Evolutionary conservation across 2,113 vertebrate species (phyloP).

Genomic region (Anarhynchus alexandrinus): DNA sequence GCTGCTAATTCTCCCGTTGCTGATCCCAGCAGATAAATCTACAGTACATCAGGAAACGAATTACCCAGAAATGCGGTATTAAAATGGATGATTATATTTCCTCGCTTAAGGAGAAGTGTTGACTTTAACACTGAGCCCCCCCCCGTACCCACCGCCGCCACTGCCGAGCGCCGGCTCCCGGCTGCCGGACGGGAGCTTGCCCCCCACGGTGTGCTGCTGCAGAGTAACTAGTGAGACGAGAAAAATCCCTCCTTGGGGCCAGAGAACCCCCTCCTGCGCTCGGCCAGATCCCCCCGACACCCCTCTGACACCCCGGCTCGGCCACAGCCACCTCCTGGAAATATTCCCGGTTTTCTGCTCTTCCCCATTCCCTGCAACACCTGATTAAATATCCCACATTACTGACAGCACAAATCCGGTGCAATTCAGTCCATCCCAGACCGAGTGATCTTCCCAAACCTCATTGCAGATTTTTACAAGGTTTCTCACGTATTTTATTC

Average conservation of each 20-base stretch:
- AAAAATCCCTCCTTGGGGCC: neutral
- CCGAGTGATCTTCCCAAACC: neutral
- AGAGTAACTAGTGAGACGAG: neutral
- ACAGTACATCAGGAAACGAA: neutral
- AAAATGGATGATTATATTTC: neutral
- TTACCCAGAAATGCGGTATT: neutral
- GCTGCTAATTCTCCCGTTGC: neutral
- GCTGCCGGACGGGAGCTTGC: neutral
- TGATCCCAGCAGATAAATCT: slow-evolving; percentile 34
- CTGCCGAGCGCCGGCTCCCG: fast-evolving
- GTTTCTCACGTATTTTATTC: neutral
- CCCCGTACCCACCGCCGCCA: fast-evolving
- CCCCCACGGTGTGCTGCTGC: neutral
- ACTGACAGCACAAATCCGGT: fast-evolving
- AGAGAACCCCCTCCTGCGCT: neutral
- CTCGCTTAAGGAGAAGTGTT: neutral
- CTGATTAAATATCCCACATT: fast-evolving
- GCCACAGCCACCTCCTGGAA: neutral
- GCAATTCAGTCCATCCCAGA: neutral
- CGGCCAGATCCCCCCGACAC: neutral
- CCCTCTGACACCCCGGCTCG: neutral
- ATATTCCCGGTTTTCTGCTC: neutral
- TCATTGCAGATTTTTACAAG: neutral
- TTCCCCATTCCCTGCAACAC: neutral
- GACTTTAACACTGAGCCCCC: neutral